A percentile compares a stretch with the other conserved stretches of the same genome.
Conservation (phyloP, 2,797 vertebrate species). For the Gallinago solitaria region DNA sequence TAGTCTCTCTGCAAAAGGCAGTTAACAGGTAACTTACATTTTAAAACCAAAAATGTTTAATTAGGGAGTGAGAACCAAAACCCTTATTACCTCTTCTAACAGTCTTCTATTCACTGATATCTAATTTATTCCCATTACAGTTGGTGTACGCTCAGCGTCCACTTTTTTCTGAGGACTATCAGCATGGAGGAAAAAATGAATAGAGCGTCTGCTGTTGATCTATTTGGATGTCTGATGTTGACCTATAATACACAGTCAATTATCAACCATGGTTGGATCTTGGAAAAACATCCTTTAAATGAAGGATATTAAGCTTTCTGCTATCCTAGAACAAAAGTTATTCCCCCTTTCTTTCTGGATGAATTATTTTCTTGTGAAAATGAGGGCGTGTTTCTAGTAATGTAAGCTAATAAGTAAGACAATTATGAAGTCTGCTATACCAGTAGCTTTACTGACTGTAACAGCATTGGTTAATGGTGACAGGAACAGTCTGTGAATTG, state of each 20-base stretch:
- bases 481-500: background rate
- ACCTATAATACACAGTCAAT: background rate
- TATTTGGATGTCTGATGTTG: background rate
- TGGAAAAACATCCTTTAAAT: background rate
- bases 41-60: fast-evolving
- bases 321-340: background rate
- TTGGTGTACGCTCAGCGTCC: fast-evolving
- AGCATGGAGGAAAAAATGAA: background rate
- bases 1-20: background rate
- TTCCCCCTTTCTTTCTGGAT: background rate
- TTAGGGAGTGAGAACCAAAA: background rate
- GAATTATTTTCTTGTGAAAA: background rate
- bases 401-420: background rate
- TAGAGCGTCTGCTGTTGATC: background rate
- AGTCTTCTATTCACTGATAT: background rate
- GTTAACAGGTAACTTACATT: background rate
- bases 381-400: background rate
- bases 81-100: background rate
- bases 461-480: background rate
- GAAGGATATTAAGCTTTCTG: background rate
- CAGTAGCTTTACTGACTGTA: background rate
- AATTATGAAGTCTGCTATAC: background rate
- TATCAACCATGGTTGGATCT: background rate
- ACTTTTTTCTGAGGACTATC: background rate
- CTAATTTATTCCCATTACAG: background rate